Evolutionary conservation across 2,797 vertebrate species (phyloP).

Genomic region (Jordanella pulchra): DNA sequence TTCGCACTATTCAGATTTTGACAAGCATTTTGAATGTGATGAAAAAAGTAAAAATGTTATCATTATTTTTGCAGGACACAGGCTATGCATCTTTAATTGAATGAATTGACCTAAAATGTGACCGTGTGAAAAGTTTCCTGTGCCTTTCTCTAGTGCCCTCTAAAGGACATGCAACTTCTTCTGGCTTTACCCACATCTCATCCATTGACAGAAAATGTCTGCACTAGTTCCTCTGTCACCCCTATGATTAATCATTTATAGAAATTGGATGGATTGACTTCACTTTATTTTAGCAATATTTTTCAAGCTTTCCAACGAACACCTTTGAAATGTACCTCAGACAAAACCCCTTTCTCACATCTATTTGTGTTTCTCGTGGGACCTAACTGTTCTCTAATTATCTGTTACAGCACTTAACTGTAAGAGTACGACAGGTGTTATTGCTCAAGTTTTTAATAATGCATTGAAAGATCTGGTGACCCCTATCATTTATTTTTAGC

Average conservation of each 20-base stretch:
- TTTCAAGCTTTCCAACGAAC: conserved; percentile 19
- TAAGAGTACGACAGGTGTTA: conserved; percentile 50
- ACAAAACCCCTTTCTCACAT: conserved; percentile 9
- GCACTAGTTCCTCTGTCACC: background rate
- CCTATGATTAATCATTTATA: background rate
- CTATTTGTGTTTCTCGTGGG: background rate
- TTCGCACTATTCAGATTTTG: too few species aligned
- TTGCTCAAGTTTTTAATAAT: conserved; percentile 57
- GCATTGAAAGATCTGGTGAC: conserved; percentile 52
- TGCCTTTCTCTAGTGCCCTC: too few species aligned
- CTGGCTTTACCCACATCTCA: background rate
- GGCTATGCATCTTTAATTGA: background rate
- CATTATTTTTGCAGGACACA: background rate
- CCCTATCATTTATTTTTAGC: conserved; percentile 35
- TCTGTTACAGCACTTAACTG: conserved; percentile 12
- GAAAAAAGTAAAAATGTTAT: background rate
- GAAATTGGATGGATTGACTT: conserved; percentile 5
- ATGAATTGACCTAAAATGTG: background rate
- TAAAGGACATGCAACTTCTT: too few species aligned
- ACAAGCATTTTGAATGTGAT: background rate
- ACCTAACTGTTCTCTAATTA: conserved; percentile 40
- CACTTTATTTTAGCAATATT: background rate
- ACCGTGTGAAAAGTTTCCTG: background rate
- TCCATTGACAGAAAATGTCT: too few species aligned
- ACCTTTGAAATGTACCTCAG: conserved; percentile 18